phyloP scores from a whole-genome alignment of 2,113 vertebrate species.

The Anhinga rufa region DNA sequence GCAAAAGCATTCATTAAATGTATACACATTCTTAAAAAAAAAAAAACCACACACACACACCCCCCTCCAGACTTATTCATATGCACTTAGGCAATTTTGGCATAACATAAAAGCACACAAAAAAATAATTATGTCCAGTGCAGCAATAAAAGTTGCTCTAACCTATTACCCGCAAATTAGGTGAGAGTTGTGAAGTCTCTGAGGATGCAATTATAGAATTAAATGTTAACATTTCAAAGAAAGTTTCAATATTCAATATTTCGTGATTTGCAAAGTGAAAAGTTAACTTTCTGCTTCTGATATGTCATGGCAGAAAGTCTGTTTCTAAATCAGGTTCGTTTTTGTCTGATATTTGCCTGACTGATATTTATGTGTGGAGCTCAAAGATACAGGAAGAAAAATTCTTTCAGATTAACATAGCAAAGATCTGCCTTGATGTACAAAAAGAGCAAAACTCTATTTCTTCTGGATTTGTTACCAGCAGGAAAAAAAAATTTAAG shows the following conservation, averaged over 20 bases:
- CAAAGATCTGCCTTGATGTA: background rate
- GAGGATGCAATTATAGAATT: background rate
- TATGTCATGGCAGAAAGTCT: background rate
- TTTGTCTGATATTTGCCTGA: background rate
- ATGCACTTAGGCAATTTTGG: slow-evolving; percentile 3
- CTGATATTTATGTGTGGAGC: background rate
- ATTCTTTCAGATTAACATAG: background rate
- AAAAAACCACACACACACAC: background rate
- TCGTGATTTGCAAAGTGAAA: background rate
- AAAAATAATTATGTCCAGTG: slow-evolving; percentile 2
- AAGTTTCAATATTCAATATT: background rate
- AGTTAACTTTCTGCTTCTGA: background rate
- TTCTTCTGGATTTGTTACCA: background rate
- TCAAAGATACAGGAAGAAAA: background rate
- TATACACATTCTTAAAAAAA: background rate
- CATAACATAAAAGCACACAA: background rate
- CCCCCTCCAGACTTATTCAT: background rate
- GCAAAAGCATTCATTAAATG: background rate
- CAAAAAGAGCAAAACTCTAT: background rate
- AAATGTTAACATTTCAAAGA: background rate
- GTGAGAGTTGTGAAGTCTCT: background rate
- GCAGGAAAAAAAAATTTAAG: background rate
- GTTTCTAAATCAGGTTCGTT: background rate
- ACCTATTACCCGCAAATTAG: slow-evolving; percentile 25
- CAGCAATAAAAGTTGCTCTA: slow-evolving; percentile 15